A percentile compares a stretch with the other conserved stretches of the same genome.
These are phyloP conservation scores for Polylopha cassiicola DNA, from an alignment of 2,888 invertebrate species.

Conservation along the genomic window DNA sequence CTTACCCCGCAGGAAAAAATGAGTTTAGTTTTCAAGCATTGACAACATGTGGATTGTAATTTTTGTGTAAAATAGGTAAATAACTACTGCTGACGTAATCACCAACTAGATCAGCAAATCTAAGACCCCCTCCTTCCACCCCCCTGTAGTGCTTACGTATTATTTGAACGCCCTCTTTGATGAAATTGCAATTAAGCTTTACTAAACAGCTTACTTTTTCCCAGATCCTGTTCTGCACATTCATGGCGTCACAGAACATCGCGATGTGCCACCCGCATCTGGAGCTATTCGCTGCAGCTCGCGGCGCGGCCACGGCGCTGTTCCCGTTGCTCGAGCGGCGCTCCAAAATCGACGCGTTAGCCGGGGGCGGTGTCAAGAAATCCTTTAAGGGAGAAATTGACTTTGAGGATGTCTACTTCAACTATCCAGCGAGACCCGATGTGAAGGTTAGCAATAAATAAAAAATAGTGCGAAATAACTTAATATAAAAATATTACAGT, in stretches of 20 bases:
- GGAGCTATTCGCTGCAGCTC: conserved; percentile 83
- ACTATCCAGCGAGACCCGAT: conserved; percentile 86
- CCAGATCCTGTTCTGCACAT: conserved; percentile 84
- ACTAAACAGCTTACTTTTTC: background rate
- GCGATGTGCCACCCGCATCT: conserved; percentile 85
- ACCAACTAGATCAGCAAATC: too few relatives aligned
- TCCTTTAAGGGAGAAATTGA: conserved; percentile 80
- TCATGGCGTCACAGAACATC: conserved; percentile 86
- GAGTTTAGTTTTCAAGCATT: too few relatives aligned
- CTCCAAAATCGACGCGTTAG: conserved; percentile 47
- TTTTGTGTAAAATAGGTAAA: too few relatives aligned
- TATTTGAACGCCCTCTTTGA: too few relatives aligned
- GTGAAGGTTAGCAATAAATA: conserved; percentile 72
- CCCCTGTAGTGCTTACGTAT: too few relatives aligned
- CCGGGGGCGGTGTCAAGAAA: conserved; percentile 69
- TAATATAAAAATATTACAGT: too few relatives aligned
- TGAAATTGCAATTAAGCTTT: too few relatives aligned
- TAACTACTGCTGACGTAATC: too few relatives aligned
- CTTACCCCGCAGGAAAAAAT: too few relatives aligned
- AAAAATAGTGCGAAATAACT: too few relatives aligned
- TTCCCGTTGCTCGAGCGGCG: conserved; percentile 82
- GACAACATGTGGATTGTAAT: too few relatives aligned
- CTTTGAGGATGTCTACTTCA: conserved; percentile 83
- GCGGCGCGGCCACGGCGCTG: conserved; percentile 84
- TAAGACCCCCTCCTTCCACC: too few relatives aligned